phyloP scores from a whole-genome alignment of 2,113 vertebrate genomes.

The Brachypteracias leptosomus region DNA sequence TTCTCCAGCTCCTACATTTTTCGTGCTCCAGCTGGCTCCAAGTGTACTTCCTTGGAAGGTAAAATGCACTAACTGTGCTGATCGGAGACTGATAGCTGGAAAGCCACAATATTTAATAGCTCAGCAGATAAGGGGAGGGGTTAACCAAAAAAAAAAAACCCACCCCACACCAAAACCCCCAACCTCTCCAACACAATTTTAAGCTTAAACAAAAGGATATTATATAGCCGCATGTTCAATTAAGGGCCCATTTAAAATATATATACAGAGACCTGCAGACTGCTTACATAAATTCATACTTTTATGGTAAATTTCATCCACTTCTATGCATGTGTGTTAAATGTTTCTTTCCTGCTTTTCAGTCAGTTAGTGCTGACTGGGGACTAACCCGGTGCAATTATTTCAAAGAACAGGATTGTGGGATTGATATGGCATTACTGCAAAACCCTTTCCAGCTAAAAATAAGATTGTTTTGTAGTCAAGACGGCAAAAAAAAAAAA shows the following conservation, averaged over 20 bases:
- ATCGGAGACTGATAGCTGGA: constrained; percentile 82
- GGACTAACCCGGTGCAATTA: constrained; percentile 70
- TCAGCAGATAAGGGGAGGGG: constrained; percentile 74
- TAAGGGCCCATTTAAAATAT: constrained; percentile 42
- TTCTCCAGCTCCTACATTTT: constrained; percentile 83
- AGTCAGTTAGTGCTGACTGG: constrained; percentile 71
- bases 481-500: background rate
- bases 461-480: constrained; percentile 76
- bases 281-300: constrained; percentile 67
- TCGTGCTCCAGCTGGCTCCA: constrained; percentile 81
- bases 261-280: constrained; percentile 42
- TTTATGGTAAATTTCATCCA: constrained; percentile 69
- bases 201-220: constrained; percentile 73
- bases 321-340: constrained; percentile 45
- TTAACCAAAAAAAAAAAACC: constrained; percentile 36
- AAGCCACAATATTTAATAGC: constrained; percentile 82
- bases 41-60: constrained; percentile 83
- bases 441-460: constrained; percentile 73
- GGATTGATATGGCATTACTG: constrained; percentile 70
- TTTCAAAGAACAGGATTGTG: constrained; percentile 73
- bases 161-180: background rate
- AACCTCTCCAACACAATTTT: background rate
- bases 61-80: constrained; percentile 81
- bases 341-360: constrained; percentile 68
- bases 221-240: constrained; percentile 68